Conservation (phyloP, 2,113 vertebrate genomes). For the Turnix velox region DNA sequence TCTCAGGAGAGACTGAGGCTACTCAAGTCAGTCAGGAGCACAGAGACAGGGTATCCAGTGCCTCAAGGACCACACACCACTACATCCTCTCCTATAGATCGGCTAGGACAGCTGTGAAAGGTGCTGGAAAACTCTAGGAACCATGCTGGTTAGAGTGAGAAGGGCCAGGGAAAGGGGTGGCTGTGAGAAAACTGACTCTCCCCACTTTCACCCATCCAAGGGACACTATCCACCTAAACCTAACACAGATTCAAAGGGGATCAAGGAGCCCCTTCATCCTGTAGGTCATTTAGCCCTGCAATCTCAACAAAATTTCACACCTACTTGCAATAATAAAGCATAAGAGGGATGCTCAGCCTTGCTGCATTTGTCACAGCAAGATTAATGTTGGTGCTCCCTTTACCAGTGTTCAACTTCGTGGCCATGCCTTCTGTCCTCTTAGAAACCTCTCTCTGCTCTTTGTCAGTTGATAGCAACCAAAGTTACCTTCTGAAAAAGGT, state of each 20-base stretch:
- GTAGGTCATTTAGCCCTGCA: neutral
- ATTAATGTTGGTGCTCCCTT: neutral
- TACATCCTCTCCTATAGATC: neutral
- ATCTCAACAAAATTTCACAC: slow-evolving; percentile 24
- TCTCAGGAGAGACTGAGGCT: neutral
- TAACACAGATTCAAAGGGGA: neutral
- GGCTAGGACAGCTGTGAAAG: fast-evolving
- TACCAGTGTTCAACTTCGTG: neutral
- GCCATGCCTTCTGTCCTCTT: neutral
- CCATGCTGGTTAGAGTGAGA: fast-evolving
- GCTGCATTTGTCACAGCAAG: neutral
- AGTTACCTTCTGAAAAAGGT: slow-evolving; percentile 45
- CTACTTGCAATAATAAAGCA: neutral
- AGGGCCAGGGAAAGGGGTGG: neutral
- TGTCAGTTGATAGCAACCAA: slow-evolving; percentile 49
- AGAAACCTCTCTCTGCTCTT: slow-evolving; percentile 4
- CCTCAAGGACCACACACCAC: fast-evolving
- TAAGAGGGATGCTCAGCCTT: neutral
- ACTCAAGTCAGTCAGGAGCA: neutral
- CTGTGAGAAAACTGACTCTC: neutral
- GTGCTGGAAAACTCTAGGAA: neutral
- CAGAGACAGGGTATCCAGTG: neutral
- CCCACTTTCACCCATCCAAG: neutral
- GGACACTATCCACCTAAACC: neutral
- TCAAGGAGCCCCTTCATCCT: neutral